A percentile compares a stretch with the other conserved stretches of the same genome.
Evolutionary conservation across 1,140 invertebrate genomes (phyloP).

Genomic region (Dendrolimus punctatus): DNA sequence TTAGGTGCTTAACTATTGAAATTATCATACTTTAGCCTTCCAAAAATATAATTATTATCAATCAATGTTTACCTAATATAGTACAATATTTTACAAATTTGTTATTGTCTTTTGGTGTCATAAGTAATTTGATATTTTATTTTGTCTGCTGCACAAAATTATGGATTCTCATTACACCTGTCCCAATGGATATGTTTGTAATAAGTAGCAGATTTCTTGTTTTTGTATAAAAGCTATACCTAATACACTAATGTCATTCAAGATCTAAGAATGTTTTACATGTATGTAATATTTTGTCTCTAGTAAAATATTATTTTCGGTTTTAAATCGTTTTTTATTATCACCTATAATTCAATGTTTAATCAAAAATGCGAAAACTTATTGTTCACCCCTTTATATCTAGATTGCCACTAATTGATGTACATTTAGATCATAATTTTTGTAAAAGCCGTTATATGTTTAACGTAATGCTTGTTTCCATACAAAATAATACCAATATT

Average conservation of each 20-base stretch:
- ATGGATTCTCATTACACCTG: conserved; percentile 6
- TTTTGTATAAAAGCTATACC: conserved; percentile 34
- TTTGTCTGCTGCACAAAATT: conserved; percentile 29
- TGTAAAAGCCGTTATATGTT: no score
- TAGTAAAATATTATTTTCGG: conserved; percentile 67
- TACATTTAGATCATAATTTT: no score
- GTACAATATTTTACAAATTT: conserved; percentile 16
- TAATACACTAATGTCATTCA: conserved; percentile 27
- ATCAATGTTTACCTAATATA: conserved; percentile 13
- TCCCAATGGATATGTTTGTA: conserved; percentile 34
- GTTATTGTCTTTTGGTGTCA: not conserved
- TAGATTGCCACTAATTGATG: no score
- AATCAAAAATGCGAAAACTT: not conserved
- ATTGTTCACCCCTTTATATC: no score
- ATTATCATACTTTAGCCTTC: no score
- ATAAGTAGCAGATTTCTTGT: conserved; percentile 33
- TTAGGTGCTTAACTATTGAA: no score
- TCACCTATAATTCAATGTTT: not conserved
- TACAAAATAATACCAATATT: no score
- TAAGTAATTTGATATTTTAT: conserved; percentile 10
- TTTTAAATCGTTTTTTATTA: conserved; percentile 46
- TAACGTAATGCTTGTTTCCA: no score
- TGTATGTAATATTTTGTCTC: conserved; percentile 59
- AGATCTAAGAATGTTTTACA: conserved; percentile 36
- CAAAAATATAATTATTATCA: not conserved